phyloP scores from a whole-genome alignment of 2,113 vertebrate genomes.

The Notechis scutatus region DNA sequence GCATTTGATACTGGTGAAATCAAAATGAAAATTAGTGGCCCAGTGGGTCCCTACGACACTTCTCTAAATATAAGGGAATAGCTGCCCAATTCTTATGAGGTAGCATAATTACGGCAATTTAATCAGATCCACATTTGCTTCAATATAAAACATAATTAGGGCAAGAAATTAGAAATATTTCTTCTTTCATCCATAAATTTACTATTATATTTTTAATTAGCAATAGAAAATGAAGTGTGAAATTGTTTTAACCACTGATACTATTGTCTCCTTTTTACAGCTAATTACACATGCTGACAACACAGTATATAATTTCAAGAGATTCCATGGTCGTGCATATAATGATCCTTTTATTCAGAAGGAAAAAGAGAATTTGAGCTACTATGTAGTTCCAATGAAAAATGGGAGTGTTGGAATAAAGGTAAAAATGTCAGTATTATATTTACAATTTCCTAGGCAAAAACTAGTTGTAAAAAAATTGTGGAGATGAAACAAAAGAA shows the following conservation, averaged over 20 bases:
- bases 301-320: conserved; percentile 95
- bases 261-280: conserved; percentile 66
- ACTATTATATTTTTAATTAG: not conserved
- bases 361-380: conserved; percentile 73
- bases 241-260: not conserved
- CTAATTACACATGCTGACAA: conserved; percentile 96
- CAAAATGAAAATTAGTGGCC: not conserved
- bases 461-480: not conserved
- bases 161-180: not conserved
- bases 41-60: not conserved
- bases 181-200: not conserved
- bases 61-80: not conserved
- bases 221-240: not conserved
- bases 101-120: not conserved
- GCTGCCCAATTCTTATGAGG: not conserved
- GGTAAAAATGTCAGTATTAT: conserved; percentile 57
- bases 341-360: conserved; percentile 87
- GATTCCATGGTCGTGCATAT: conserved; percentile 91
- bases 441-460: not conserved
- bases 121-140: not conserved
- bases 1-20: not conserved
- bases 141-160: not conserved
- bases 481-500: not conserved
- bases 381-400: conserved; percentile 75
- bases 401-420: conserved; percentile 78